A percentile compares a stretch with the other conserved stretches of the same genome.
Conservation (phyloP, 1,140 invertebrate genomes). For the Drosophila sturtevanti region DNA sequence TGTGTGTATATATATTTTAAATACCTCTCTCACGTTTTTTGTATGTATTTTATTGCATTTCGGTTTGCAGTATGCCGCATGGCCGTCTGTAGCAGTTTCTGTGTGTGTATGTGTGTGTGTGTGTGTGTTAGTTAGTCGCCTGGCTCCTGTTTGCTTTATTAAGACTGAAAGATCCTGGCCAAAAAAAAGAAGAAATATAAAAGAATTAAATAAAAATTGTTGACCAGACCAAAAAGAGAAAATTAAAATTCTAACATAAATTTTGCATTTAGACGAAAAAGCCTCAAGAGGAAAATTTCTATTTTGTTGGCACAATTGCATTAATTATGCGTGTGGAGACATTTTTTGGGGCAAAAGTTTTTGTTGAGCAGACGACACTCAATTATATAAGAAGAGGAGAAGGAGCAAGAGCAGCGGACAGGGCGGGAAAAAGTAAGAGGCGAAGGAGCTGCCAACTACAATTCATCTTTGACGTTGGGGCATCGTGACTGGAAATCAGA, state of each 20-base stretch:
- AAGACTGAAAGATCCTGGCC: background rate
- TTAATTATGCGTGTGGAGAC: conserved; percentile 67
- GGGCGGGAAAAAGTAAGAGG: too few relatives aligned
- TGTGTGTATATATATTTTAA: conserved; percentile 42
- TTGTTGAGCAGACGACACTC: conserved; percentile 43
- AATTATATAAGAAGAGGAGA: conserved; percentile 14
- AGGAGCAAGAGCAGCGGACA: background rate
- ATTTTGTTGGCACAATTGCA: conserved; percentile 59
- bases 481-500: conserved; percentile 23
- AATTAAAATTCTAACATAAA: background rate
- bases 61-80: conserved; percentile 62
- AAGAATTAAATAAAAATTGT: background rate
- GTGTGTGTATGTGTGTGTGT: background rate
- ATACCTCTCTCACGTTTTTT: conserved; percentile 39
- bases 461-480: conserved; percentile 61
- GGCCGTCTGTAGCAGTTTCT: conserved; percentile 32
- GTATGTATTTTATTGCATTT: conserved; percentile 48
- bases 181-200: background rate
- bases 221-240: background rate
- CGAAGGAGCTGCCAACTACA: conserved; percentile 57
- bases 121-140: conserved; percentile 4
- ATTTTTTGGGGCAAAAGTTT: conserved; percentile 47
- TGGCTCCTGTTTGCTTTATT: conserved; percentile 12
- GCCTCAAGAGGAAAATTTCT: conserved; percentile 13
- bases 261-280: conserved; percentile 15